Evolutionary conservation across 1,140 invertebrate genomes (phyloP).

Genomic region (Procambarus clarkii): DNA sequence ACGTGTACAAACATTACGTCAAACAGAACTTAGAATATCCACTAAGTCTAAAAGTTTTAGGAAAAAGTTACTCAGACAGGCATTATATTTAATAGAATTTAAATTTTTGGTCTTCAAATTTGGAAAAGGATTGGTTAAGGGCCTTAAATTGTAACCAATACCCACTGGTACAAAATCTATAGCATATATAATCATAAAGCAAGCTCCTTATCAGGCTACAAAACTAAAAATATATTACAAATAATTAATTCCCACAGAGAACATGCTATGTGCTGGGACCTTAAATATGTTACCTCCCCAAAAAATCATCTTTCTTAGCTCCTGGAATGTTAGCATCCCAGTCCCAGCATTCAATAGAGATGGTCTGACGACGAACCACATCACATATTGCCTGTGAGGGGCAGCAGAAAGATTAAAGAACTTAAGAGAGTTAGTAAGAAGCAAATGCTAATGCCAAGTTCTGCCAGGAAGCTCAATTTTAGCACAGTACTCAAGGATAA

Average conservation of each 20-base stretch:
- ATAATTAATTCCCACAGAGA: constrained; percentile 24
- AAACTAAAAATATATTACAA: background rate
- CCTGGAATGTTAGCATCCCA: constrained; percentile 88
- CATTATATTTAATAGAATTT: too few species aligned
- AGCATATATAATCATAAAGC: background rate
- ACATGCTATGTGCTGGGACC: constrained; percentile 21
- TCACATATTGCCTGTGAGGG: constrained; percentile 69
- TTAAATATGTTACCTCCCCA: constrained; percentile 82
- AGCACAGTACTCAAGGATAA: background rate
- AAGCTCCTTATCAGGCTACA: constrained; percentile 3
- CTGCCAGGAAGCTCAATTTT: background rate
- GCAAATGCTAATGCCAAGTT: background rate
- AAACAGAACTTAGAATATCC: too few species aligned
- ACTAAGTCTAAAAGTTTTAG: too few species aligned
- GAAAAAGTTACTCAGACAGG: too few species aligned
- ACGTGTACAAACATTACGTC: too few species aligned
- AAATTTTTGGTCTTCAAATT: too few species aligned
- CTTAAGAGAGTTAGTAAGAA: background rate
- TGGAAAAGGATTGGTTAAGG: too few species aligned
- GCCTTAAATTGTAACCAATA: background rate
- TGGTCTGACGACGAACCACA: constrained; percentile 64
- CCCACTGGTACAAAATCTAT: background rate
- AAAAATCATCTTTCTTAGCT: constrained; percentile 87
- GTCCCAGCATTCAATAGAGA: constrained; percentile 86
- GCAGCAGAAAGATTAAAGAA: background rate